Evolutionary conservation across 2,888 invertebrate species (phyloP), one percentile per base, ranked within the genome.

Genomic region (Caenorhabditis sp.): DNA sequence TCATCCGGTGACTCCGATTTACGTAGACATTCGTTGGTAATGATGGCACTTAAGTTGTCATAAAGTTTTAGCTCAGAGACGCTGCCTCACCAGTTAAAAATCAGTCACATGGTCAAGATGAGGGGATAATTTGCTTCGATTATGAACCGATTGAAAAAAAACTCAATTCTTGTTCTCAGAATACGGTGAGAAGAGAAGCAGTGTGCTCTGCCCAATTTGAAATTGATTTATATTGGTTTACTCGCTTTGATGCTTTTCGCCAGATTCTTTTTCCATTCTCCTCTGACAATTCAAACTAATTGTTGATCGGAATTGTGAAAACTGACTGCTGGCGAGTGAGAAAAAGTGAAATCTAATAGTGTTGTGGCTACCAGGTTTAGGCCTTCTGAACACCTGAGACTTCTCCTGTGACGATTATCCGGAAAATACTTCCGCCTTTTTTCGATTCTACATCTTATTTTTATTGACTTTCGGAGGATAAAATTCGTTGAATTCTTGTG

Each of bases 41-140:
- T 68, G 68, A 68, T 54, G 54, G 38, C 54, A 68, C 24, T 68
- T 68, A 54, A 38, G 68, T 26, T 68, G 68, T 68, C 68, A n/a
- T 54, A 35, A 54, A 68, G 31, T 54, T 54, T 68, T 41, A 68
- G 68, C 68, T 54, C 41, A 41, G 28, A 28, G 47, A 16, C 28
- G 22, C 51, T 19, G 24, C 66, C 51, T 66, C 19, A 54, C 68
- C 14, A 68, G 49, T 68, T 68, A 68, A 54, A 63, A 63, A 63
- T 24, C 63, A 63, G 26, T 63, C 63, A 63, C 44, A 54, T 54
- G 54, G 26, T 44, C n/a, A 26, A 44, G 24, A 14, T 10, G 19
- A 31, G 28, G 8, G 19, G 44, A 63, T 44, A 63, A 63, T 63
- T 63, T 47, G 63, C 28, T n/a, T n/a, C 63, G 26, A 63, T 63